These are phyloP conservation scores for Microcebus lehilahytsara DNA, from an alignment of 2,113 vertebrate species.

Conservation along the genomic window DNA sequence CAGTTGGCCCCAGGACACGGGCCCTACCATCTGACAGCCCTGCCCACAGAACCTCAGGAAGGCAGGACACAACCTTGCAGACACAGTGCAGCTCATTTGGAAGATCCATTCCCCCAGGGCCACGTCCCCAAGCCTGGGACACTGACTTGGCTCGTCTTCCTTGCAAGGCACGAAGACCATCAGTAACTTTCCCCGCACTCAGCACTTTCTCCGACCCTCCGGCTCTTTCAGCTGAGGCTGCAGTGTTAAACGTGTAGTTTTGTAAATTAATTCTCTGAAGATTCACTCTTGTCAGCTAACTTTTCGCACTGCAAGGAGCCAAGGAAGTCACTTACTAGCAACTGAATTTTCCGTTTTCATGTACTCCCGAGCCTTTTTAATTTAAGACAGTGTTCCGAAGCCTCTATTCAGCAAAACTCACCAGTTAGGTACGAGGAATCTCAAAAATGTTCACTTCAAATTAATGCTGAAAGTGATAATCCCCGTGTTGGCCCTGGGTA, in stretches of 20 bases:
- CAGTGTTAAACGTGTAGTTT: neutral
- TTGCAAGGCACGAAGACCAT: neutral
- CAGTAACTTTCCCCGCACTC: neutral
- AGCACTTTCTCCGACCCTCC: conserved; percentile 32
- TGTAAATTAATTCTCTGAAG: conserved; percentile 70
- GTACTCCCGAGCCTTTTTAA: neutral
- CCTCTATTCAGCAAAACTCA: conserved; percentile 48
- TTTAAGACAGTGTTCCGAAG: conserved; percentile 5
- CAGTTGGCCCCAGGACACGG: neutral
- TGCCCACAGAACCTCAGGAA: neutral
- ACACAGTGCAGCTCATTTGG: neutral
- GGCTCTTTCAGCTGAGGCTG: conserved; percentile 66
- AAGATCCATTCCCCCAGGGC: no score
- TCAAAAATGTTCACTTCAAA: conserved; percentile 16
- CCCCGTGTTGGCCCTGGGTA: neutral
- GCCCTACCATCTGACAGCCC: neutral
- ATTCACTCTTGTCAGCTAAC: conserved; percentile 61
- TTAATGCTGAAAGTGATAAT: neutral
- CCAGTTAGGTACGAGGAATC: neutral
- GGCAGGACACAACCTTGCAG: neutral
- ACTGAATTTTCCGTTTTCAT: neutral
- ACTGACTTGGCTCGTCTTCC: neutral
- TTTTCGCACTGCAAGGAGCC: conserved; percentile 7
- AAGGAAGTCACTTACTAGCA: neutral
- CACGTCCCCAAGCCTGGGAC: neutral